Evolutionary conservation across 2,888 invertebrate species (phyloP).

Genomic region (Nysson spinosus): DNA sequence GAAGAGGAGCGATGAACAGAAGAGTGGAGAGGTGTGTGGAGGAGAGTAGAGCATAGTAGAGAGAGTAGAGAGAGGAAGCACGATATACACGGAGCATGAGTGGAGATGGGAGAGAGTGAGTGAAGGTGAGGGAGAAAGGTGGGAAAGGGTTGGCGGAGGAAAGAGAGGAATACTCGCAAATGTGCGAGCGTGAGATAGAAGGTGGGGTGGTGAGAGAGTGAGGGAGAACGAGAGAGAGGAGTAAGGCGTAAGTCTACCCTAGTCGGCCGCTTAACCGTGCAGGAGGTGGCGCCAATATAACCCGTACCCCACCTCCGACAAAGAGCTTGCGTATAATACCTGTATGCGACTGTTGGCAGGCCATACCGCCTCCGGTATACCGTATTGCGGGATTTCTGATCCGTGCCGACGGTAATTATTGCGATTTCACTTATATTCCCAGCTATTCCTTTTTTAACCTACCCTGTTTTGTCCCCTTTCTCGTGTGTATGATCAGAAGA

Average conservation of each 20-base stretch:
- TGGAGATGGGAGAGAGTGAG: slow-evolving; percentile 31
- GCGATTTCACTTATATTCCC: slow-evolving; percentile 60
- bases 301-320: slow-evolving; percentile 61
- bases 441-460: slow-evolving; percentile 9
- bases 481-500: too few species aligned
- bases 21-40: slow-evolving; percentile 47
- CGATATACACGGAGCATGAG: slow-evolving; percentile 65
- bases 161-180: too few species aligned
- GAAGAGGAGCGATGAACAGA: slow-evolving; percentile 72
- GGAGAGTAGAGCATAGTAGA: slow-evolving; percentile 45
- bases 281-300: slow-evolving; percentile 80
- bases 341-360: slow-evolving; percentile 62
- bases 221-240: slow-evolving; percentile 77
- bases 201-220: slow-evolving; percentile 75
- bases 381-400: slow-evolving; percentile 65
- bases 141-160: slow-evolving; percentile 50
- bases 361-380: slow-evolving; percentile 62
- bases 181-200: slow-evolving; percentile 77
- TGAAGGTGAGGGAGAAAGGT: slow-evolving; percentile 77
- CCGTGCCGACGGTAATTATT: slow-evolving; percentile 67
- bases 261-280: slow-evolving; percentile 80
- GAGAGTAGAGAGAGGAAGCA: slow-evolving; percentile 55
- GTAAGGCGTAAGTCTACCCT: slow-evolving; percentile 77
- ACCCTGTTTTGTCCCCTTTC: background rate
- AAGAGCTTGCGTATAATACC: slow-evolving; percentile 74